Evolutionary conservation across 2,888 invertebrate genomes (phyloP).

Genomic region (Pseudolycoriella hygida): DNA sequence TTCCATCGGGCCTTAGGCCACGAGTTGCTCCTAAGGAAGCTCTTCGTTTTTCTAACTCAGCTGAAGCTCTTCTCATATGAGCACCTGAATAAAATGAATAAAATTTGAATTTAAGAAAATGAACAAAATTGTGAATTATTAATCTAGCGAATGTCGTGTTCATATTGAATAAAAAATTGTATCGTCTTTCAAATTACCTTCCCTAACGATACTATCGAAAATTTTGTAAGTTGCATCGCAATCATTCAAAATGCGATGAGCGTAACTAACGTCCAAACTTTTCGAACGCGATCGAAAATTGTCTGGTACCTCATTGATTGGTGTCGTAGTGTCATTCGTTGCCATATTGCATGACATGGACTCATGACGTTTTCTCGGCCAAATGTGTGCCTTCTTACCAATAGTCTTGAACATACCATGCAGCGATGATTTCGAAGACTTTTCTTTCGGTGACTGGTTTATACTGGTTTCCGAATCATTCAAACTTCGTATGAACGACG

Average conservation of each 20-base stretch:
- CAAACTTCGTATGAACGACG: conserved; percentile 23
- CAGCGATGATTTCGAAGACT: conserved; percentile 45
- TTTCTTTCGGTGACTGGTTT: conserved; percentile 6
- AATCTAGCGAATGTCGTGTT: too few relatives aligned
- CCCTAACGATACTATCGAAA: conserved; percentile 57
- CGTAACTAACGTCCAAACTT: conserved; percentile 47
- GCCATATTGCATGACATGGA: conserved; percentile 27
- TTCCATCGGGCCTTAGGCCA: conserved; percentile 41
- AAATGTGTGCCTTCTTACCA: conserved; percentile 55
- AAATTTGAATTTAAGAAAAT: conserved; percentile 15
- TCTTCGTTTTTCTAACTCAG: conserved; percentile 60
- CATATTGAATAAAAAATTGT: too few relatives aligned
- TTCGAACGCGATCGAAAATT: conserved; percentile 63
- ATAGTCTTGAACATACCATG: conserved; percentile 61
- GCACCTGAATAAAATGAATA: too few relatives aligned
- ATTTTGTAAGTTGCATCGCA: conserved; percentile 69
- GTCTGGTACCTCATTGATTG: conserved; percentile 31
- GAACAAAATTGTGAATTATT: conserved; percentile 7
- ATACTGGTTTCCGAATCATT: neutral
- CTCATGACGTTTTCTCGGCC: conserved; percentile 40
- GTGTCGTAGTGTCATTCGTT: conserved; percentile 22
- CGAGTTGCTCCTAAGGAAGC: conserved; percentile 51
- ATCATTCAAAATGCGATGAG: conserved; percentile 43
- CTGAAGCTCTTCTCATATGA: conserved; percentile 54
- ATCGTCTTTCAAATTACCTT: conserved; percentile 50